Evolutionary conservation across 2,797 vertebrate species (phyloP).

Genomic region (Rhodeus uyekii): DNA sequence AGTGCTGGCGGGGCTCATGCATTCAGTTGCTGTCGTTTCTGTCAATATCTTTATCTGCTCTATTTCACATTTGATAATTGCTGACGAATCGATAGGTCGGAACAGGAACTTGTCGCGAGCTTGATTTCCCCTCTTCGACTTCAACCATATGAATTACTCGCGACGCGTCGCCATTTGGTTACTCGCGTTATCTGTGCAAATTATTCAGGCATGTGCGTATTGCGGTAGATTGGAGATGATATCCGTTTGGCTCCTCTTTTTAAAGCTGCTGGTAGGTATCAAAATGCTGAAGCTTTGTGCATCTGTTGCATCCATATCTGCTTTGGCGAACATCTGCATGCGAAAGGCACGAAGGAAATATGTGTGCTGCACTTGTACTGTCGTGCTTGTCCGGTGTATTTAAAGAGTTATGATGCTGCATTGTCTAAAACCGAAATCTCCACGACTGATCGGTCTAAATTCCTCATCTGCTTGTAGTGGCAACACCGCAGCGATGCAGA

Average conservation of each 20-base stretch:
- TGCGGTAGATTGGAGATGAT: conserved; percentile 66
- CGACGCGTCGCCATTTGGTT: conserved; percentile 59
- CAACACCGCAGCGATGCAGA: background rate
- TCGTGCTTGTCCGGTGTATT: background rate
- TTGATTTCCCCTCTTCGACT: conserved; percentile 19
- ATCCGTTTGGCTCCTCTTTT: conserved; percentile 67
- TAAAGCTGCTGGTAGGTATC: conserved; percentile 64
- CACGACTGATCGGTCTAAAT: background rate
- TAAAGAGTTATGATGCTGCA: conserved; percentile 5
- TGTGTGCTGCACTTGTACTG: conserved; percentile 7
- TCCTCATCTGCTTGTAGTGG: background rate
- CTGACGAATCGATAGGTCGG: conserved; percentile 46
- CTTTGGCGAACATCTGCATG: conserved; percentile 37
- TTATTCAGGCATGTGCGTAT: conserved; percentile 55
- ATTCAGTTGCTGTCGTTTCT: conserved; percentile 25
- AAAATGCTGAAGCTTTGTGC: conserved; percentile 3
- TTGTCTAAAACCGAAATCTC: background rate
- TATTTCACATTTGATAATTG: conserved; percentile 39
- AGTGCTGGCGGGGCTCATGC: conserved; percentile 16
- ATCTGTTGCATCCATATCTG: conserved; percentile 22
- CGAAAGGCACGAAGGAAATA: background rate
- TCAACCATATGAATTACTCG: conserved; percentile 61
- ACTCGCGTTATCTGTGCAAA: conserved; percentile 45
- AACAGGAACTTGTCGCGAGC: conserved; percentile 32
- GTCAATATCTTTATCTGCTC: conserved; percentile 53